Base-by-base conservation (phyloP, 2,797 vertebrate species). In the Limosa lapponica region DNA sequence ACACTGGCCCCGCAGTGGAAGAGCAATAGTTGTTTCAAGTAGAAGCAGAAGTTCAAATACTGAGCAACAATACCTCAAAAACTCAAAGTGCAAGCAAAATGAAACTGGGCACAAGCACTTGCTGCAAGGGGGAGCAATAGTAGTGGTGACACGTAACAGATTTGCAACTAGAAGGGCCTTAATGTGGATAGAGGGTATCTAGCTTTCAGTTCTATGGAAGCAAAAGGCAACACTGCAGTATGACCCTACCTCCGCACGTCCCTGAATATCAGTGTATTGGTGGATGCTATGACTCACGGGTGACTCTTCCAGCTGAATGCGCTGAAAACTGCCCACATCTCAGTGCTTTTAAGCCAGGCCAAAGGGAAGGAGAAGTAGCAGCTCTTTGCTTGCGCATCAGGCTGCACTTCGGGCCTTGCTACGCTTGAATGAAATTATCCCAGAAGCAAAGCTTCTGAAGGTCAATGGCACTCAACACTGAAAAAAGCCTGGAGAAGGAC, bases 301-400 rank as follows among this genome's bases (percentile, higher is more conserved):
- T 88, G 79, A 95, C 89, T 90, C 74, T 97, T 96, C 89, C 79
- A 90, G 81, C 22, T 87, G 93, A 94, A 88, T 61, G 87, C 89
- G 80, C 58, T 39, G 19, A 84, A 58, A 51, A 46, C 36, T 80
- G 92, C 84, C 69, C 74, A 12, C 46, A 65, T 74, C 39, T 74
- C 80, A 52, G 27, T 52, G 62, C 72, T 90, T 79, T 65, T 83
- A 90, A 70, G 73, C n/a, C 66, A 90, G 43, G 48, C 83, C 66
- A 84, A 46, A 58, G 81, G 82, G 70, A 89, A 2, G 5, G 54
- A 78, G 59, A 46, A 82, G 39, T 7, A 87, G 65, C 41, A 44
- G 51, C 11, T 90, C 84, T 72, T 69, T 62, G 57, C 11, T 30
- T 32, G 7, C 28, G 27, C 62, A 77, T 57, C 79, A 80, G 79